These are phyloP conservation scores for Vollenhovia emeryi DNA, from an alignment of 1,140 invertebrate species.

Conservation along the genomic window DNA sequence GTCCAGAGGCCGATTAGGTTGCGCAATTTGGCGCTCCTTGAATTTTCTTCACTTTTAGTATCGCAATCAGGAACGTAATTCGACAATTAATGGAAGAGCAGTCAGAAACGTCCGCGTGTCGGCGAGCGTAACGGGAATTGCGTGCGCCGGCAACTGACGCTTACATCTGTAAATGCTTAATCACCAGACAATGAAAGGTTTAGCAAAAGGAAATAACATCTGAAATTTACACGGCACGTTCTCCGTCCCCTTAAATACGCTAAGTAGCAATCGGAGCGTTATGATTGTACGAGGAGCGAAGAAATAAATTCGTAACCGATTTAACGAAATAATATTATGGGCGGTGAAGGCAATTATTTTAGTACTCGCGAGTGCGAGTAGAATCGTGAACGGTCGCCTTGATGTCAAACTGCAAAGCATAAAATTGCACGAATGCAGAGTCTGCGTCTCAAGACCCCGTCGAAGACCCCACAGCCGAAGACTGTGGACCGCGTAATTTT, in stretches of 20 bases:
- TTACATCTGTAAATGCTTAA: slow-evolving; percentile 5
- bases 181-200: neutral
- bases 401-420: neutral
- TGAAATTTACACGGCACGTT: neutral
- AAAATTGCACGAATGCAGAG: neutral
- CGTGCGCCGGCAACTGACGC: neutral
- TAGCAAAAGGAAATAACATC: neutral
- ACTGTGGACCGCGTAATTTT: neutral
- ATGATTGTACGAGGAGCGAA: neutral
- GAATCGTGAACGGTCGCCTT: too few species aligned
- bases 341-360: neutral
- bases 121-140: neutral
- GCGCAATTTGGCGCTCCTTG: slow-evolving; percentile 31
- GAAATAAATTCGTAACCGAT: neutral
- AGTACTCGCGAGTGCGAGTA: neutral
- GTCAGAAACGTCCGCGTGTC: neutral
- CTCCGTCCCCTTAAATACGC: neutral
- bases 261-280: neutral
- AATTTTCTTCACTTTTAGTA: slow-evolving; percentile 7
- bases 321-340: neutral
- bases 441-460: neutral
- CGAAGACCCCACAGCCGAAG: neutral
- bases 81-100: slow-evolving; percentile 15
- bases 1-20: slow-evolving; percentile 30
- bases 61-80: neutral